Conservation (phyloP, 64 coral and sea anemone genomes). For the Porites lutea region DNA sequence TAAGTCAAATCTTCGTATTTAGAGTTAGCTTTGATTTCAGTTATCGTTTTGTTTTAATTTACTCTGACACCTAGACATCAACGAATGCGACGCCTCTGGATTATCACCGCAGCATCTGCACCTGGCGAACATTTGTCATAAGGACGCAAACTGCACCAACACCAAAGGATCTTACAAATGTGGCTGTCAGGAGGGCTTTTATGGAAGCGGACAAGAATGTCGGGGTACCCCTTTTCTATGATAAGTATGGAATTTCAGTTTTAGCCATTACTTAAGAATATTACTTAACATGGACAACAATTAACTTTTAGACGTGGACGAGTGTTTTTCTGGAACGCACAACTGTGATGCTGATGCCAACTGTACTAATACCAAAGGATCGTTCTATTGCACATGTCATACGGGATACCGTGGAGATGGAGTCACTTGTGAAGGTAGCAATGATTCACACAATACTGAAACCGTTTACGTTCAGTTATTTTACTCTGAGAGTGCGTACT, state of each 20-base stretch:
- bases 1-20: background rate
- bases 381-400: conserved; percentile 80
- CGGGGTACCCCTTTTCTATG: background rate
- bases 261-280: background rate
- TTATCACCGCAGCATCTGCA: conserved; percentile 24
- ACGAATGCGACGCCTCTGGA: conserved; percentile 33
- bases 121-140: conserved; percentile 67
- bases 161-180: conserved; percentile 77
- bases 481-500: background rate
- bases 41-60: background rate
- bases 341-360: conserved; percentile 79
- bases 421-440: conserved; percentile 50
- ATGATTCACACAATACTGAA: background rate
- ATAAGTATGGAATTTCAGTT: too few relatives aligned
- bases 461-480: background rate
- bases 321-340: conserved; percentile 43
- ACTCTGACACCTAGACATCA: conserved; percentile 42
- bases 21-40: background rate
- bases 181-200: conserved; percentile 54
- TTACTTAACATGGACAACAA: background rate
- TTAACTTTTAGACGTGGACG: conserved; percentile 31
- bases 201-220: conserved; percentile 20
- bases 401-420: conserved; percentile 74
- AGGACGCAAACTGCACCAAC: conserved; percentile 78
- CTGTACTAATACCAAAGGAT: conserved; percentile 85